These are phyloP conservation scores for Acipenser transmontanus DNA, from an alignment of 2,797 vertebrate species.

Conservation along the genomic window DNA sequence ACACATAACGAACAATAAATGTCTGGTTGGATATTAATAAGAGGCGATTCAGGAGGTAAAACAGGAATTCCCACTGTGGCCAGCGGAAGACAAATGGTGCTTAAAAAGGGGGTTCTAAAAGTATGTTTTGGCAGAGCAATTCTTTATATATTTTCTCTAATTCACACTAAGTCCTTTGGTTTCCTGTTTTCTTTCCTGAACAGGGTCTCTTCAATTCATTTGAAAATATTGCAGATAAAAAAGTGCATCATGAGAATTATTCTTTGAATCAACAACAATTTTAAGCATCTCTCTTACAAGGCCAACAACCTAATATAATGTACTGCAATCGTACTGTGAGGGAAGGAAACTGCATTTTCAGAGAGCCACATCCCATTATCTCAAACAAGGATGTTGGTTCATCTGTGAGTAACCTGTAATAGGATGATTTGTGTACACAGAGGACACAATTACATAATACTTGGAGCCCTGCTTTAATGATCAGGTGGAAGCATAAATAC, in stretches of 20 bases:
- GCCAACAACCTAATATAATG: not conserved
- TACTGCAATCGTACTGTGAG: not conserved
- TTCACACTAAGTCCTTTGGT: constrained; percentile 29
- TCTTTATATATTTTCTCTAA: constrained; percentile 33
- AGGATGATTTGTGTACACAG: too few species aligned
- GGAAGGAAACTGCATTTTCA: not conserved
- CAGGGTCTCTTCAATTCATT: constrained; percentile 26
- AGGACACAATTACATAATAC: too few species aligned
- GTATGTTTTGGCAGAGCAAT: constrained; percentile 26
- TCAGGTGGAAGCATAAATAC: too few species aligned
- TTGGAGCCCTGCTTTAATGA: too few species aligned
- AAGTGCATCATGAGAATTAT: constrained; percentile 19
- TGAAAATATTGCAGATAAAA: constrained; percentile 24
- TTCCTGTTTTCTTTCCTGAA: constrained; percentile 42
- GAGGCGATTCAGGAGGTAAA: constrained; percentile 42
- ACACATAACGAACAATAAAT: constrained; percentile 37
- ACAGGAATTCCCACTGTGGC: constrained; percentile 39
- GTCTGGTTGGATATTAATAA: constrained; percentile 41
- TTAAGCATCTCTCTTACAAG: constrained; percentile 3
- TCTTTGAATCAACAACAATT: constrained; percentile 16
- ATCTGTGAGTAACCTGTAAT: too few species aligned
- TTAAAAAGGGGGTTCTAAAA: constrained; percentile 32
- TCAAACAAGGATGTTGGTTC: not conserved
- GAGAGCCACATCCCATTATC: not conserved
- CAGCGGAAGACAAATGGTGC: constrained; percentile 33